A percentile compares a stretch with the other conserved stretches of the same genome.
Evolutionary conservation across 2,797 vertebrate species (phyloP).

Genomic region (Eupleurogrammus muticus): DNA sequence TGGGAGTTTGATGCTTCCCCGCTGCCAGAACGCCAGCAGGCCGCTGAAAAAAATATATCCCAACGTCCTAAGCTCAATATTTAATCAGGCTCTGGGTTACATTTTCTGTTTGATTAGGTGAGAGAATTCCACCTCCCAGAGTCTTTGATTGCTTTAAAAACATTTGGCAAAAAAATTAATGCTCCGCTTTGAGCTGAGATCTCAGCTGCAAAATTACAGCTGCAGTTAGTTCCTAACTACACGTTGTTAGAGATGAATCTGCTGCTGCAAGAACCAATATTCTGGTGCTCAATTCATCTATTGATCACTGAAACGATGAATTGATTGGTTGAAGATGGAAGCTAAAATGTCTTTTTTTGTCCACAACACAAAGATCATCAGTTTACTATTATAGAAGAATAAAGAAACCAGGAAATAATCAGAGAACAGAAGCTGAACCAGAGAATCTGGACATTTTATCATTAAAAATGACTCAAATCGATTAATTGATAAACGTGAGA

Average conservation of each 20-base stretch:
- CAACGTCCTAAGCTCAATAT: constrained; percentile 82
- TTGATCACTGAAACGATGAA: background rate
- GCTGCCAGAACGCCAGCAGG: constrained; percentile 79
- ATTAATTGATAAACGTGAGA: no score
- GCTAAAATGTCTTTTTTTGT: no score
- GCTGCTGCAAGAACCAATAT: no score
- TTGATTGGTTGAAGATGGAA: no score
- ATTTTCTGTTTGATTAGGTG: constrained; percentile 81
- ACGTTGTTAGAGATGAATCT: constrained; percentile 1
- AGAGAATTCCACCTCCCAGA: constrained; percentile 71
- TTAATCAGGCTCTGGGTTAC: constrained; percentile 82
- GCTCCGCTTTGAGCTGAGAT: constrained; percentile 45
- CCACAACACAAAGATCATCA: no score
- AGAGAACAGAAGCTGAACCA: no score
- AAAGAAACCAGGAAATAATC: no score
- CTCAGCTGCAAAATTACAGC: constrained; percentile 42
- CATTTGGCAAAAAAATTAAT: constrained; percentile 70
- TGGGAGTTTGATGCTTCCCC: constrained; percentile 79
- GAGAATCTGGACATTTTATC: no score
- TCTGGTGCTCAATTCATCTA: no score
- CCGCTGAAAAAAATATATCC: constrained; percentile 76
- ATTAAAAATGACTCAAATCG: no score
- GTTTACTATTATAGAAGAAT: no score
- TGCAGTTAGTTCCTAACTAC: constrained; percentile 23
- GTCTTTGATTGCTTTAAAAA: constrained; percentile 77